A percentile compares a stretch with the other conserved stretches of the same genome.
phyloP scores from a whole-genome alignment of 1,140 invertebrate species.

The Drosophila ficusphila region DNA sequence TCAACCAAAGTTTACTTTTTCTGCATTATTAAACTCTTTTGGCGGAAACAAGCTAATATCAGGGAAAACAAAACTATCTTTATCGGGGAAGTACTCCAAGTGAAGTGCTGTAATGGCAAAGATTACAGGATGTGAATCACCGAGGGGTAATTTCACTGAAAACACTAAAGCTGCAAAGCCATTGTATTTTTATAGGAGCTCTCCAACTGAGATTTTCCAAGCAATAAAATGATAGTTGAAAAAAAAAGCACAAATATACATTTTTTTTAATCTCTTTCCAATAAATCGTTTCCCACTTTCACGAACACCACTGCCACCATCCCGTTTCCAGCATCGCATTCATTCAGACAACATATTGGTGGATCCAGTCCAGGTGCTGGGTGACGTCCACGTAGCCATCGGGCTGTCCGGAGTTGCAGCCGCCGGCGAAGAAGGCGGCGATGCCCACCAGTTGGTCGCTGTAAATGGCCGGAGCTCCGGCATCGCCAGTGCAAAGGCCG shows the following conservation, averaged over 20 bases:
- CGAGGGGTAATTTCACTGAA: background rate
- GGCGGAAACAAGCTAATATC: background rate
- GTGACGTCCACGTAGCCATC: slow-evolving; percentile 86
- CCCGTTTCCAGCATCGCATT: background rate
- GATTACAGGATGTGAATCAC: background rate
- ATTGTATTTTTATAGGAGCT: background rate
- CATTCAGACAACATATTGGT: slow-evolving; percentile 22
- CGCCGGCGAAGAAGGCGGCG: slow-evolving; percentile 56
- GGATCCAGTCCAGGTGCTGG: slow-evolving; percentile 85
- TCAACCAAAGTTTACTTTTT: background rate
- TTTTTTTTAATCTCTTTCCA: no score
- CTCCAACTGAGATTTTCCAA: background rate
- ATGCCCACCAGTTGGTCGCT: slow-evolving; percentile 72
- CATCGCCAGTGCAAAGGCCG: slow-evolving; percentile 68
- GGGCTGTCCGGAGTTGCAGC: slow-evolving; percentile 76
- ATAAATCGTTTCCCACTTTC: no score
- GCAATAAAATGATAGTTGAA: no score
- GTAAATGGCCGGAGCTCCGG: slow-evolving; percentile 72
- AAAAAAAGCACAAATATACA: no score
- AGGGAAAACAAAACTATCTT: background rate
- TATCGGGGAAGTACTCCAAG: background rate
- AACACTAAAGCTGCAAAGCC: background rate
- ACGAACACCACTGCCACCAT: no score
- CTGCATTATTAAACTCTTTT: background rate
- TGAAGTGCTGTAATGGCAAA: background rate